Base-by-base conservation (phyloP, 2,797 vertebrate species). In the Buceros bicornis region DNA sequence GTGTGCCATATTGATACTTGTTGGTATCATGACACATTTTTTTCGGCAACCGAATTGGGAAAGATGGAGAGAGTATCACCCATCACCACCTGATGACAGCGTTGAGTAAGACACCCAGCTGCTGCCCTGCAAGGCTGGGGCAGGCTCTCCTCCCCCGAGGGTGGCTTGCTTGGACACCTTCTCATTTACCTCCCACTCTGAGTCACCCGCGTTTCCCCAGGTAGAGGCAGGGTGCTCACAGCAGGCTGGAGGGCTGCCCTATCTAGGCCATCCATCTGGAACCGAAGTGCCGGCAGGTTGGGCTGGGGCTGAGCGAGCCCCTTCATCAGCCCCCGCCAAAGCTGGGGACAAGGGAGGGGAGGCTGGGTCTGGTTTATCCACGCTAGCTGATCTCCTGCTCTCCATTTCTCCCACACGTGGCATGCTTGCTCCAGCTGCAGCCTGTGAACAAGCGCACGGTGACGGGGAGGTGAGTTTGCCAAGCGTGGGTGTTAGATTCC, bases 1-100 rank as follows among this genome's bases (percentile, higher is more conserved):
- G 54, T 13, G 45, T 26, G 13, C 37, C 12, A 5, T 0, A 48
- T 18, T 77, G 93, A 91, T 88, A 83, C 91, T 78, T 13, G 11
- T 28, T n/a, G 54, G 57, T 69, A 57, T 16, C 90, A 12, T 72
- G 88, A 94, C 77, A 48, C 80, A 37, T 80, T 71, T 91, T 86
- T 66, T 22, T 2, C 20, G 0, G 72, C 54, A 78, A 56, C 40
- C 1, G 4, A 40, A 3, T 91, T 94, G 91, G 77, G 93, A 65
- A 95, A 96, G 89, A 35, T 3, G 5, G 66, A 22, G 69, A 93
- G 33, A 28, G 29, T 45, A 95, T 96, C 93, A 28, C 13, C 66
- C 87, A 51, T 20, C 65, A 65, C 53, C 54, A 25, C 53, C 65
- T 29, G 73, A 64, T 1, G 82, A 93, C 40, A 7, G 61, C 4